Conservation (phyloP, 2,113 vertebrate species). For the Tylochromis polylepis region DNA sequence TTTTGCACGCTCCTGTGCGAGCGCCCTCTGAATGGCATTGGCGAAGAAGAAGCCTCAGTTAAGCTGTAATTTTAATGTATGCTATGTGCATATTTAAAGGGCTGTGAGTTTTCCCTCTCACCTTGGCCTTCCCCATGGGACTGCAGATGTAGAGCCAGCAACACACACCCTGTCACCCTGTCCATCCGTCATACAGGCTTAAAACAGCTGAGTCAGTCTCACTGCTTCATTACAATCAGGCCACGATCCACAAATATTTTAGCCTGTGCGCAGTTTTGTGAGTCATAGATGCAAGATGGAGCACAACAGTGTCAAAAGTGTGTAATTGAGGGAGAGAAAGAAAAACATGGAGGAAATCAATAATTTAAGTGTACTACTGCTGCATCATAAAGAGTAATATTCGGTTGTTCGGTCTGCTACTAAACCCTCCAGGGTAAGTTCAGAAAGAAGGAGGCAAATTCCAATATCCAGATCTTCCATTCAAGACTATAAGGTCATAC, state of each 20-base stretch:
- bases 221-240: constrained; percentile 3
- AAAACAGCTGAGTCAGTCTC: constrained; percentile 58
- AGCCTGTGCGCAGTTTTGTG: not conserved
- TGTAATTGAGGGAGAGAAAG: not conserved
- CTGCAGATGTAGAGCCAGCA: constrained; percentile 36
- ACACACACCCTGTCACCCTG: constrained; percentile 41
- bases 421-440: not conserved
- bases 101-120: constrained; percentile 41
- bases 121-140: constrained; percentile 53
- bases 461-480: not conserved
- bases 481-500: not conserved
- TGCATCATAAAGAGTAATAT: not conserved
- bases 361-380: not conserved
- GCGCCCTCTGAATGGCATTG: not conserved
- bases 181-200: constrained; percentile 5
- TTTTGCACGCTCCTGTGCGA: not conserved
- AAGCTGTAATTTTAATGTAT: constrained; percentile 8
- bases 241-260: not conserved
- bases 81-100: constrained; percentile 12
- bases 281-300: not conserved
- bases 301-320: not conserved
- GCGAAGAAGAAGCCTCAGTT: not conserved
- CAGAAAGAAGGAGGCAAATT: not conserved
- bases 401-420: not conserved
- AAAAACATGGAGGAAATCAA: not conserved